Evolutionary conservation across 1,140 invertebrate genomes (phyloP).

Genomic region (Pseudomyrmex concolor): DNA sequence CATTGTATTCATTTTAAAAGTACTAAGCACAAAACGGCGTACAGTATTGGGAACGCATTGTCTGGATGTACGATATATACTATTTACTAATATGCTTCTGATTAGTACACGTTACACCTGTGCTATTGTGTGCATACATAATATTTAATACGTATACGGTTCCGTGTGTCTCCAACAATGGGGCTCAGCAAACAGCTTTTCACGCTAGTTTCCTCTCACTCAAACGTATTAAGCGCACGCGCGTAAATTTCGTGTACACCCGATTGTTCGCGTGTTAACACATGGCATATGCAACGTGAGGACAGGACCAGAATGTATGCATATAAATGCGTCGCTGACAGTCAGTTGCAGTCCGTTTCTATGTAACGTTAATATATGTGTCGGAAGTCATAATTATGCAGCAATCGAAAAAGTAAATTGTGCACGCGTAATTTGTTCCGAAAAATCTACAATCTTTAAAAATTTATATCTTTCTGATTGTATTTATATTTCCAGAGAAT

Average conservation of each 20-base stretch:
- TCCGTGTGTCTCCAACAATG: conserved; percentile 65
- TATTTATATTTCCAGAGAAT: conserved; percentile 31
- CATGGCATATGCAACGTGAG: conserved; percentile 45
- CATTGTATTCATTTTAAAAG: too few species aligned
- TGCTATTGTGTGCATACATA: conserved; percentile 59
- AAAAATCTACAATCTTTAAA: conserved; percentile 5
- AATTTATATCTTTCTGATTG: background rate
- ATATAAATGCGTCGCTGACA: conserved; percentile 56
- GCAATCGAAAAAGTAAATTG: conserved; percentile 14
- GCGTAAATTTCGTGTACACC: conserved; percentile 71
- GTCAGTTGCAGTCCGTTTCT: conserved; percentile 61
- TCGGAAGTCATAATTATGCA: background rate
- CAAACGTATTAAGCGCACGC: conserved; percentile 69
- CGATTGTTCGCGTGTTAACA: conserved; percentile 72
- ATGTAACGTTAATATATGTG: conserved; percentile 19
- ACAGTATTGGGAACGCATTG: conserved; percentile 27
- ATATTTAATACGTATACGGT: conserved; percentile 68
- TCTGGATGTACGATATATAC: conserved; percentile 16
- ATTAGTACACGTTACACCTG: conserved; percentile 68
- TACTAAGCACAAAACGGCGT: background rate
- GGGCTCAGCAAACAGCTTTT: conserved; percentile 70
- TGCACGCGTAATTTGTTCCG: background rate
- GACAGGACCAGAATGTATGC: conserved; percentile 57
- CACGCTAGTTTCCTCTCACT: conserved; percentile 69
- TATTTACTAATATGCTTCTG: conserved; percentile 30